Conservation (phyloP, 2,797 vertebrate species). For the Galagoides demidoff region DNA sequence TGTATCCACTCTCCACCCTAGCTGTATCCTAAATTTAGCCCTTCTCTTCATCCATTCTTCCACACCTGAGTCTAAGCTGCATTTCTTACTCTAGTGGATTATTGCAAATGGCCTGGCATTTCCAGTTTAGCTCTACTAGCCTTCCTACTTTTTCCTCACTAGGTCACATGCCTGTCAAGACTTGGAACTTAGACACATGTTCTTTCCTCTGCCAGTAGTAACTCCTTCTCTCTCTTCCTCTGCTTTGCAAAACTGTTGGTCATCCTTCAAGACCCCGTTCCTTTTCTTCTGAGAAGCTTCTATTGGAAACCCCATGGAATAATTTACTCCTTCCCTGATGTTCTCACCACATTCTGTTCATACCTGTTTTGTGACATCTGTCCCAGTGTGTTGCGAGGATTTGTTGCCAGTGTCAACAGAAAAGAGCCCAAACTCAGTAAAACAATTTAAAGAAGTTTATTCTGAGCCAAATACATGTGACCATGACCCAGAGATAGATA, state of each 20-base stretch:
- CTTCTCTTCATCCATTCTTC: background rate
- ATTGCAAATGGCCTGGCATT: background rate
- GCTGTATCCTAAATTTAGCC: background rate
- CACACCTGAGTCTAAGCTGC: background rate
- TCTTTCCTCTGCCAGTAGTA: background rate
- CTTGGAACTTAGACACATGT: background rate
- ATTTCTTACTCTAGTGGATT: background rate
- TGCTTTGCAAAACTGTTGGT: background rate
- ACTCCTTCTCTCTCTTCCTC: background rate
- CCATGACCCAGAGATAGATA: background rate
- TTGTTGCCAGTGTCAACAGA: background rate
- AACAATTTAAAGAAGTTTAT: background rate
- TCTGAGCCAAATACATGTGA: background rate
- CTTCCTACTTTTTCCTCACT: background rate
- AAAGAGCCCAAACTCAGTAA: background rate
- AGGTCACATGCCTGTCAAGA: background rate
- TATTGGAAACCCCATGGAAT: no score
- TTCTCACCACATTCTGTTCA: background rate
- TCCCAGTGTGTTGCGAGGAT: background rate
- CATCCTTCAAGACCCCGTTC: background rate
- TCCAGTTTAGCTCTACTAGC: background rate
- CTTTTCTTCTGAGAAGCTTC: background rate
- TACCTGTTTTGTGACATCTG: background rate
- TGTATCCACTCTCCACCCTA: background rate
- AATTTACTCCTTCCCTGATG: background rate